Evolutionary conservation across 2,113 vertebrate genomes (phyloP).

Genomic region (Oreochromis tanganicae): DNA sequence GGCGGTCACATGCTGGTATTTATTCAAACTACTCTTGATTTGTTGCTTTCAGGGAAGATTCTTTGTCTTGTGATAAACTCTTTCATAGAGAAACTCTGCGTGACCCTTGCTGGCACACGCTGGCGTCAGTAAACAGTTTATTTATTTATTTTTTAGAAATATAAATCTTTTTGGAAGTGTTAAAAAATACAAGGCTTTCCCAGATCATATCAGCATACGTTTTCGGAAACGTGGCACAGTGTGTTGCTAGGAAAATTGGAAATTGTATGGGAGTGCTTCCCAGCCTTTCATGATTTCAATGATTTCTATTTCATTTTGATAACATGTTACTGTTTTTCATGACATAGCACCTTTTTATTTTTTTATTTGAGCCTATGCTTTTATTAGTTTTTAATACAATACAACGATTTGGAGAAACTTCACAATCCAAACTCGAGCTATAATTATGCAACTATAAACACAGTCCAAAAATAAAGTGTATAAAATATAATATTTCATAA

Average conservation of each 20-base stretch:
- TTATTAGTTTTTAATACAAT: neutral
- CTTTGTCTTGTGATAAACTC: neutral
- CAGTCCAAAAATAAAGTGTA: neutral
- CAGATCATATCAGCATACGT: slow-evolving; percentile 40
- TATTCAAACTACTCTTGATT: neutral
- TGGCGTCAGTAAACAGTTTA: neutral
- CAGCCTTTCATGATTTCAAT: neutral
- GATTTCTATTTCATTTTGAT: neutral
- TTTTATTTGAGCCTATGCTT: neutral
- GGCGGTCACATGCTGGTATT: neutral
- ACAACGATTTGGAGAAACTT: neutral
- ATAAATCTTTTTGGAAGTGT: neutral
- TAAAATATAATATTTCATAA: neutral
- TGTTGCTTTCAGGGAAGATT: neutral
- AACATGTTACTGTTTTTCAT: neutral
- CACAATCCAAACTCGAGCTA: neutral
- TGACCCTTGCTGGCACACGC: slow-evolving; percentile 23
- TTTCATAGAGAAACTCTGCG: slow-evolving; percentile 15
- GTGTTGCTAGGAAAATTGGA: neutral
- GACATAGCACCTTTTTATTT: neutral
- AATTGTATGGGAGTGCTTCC: neutral
- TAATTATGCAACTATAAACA: slow-evolving; percentile 18
- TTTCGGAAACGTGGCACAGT: slow-evolving; percentile 39
- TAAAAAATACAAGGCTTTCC: slow-evolving; percentile 25
- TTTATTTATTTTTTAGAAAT: slow-evolving; percentile 12